These are phyloP conservation scores for Drosophila neotestacea DNA, from an alignment of 2,888 invertebrate genomes.

Conservation along the genomic window DNA sequence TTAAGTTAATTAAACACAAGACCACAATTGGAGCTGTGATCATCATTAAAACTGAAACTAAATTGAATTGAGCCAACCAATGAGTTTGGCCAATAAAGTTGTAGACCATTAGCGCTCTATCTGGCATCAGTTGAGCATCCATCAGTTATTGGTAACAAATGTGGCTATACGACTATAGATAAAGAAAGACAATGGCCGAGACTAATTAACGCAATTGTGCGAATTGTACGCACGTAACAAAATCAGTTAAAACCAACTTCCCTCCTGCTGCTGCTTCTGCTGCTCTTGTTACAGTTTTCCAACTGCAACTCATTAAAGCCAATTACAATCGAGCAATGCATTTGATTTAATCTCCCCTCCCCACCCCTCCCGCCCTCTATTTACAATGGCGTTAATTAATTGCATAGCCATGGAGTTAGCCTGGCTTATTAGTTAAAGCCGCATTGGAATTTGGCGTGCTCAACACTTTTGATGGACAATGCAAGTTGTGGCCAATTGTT, in stretches of 20 bases:
- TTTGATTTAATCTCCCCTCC: neutral
- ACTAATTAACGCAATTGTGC: conserved; percentile 71
- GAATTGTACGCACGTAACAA: conserved; percentile 64
- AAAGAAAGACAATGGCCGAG: neutral
- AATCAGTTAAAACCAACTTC: conserved; percentile 40
- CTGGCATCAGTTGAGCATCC: conserved; percentile 22
- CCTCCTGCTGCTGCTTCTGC: neutral
- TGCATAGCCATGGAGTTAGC: conserved; percentile 37
- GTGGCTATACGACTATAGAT: neutral
- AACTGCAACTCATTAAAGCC: conserved; percentile 61
- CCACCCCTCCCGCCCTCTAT: neutral
- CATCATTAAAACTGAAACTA: conserved; percentile 65
- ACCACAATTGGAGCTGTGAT: conserved; percentile 69
- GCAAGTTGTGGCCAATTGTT: conserved; percentile 46
- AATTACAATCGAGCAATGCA: conserved; percentile 56
- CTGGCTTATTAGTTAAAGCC: conserved; percentile 35
- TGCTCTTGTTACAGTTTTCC: conserved; percentile 30
- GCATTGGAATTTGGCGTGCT: conserved; percentile 64
- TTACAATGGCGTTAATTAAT: conserved; percentile 68
- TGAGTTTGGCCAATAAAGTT: conserved; percentile 71
- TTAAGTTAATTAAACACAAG: conserved; percentile 72
- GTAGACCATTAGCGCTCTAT: conserved; percentile 71
- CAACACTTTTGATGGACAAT: conserved; percentile 62
- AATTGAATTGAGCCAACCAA: conserved; percentile 36
- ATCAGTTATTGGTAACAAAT: conserved; percentile 3